Evolutionary conservation across 64 coral and sea anemone genomes (phyloP), one percentile per base, ranked within the genome.

Genomic region (Montipora capricornis): DNA sequence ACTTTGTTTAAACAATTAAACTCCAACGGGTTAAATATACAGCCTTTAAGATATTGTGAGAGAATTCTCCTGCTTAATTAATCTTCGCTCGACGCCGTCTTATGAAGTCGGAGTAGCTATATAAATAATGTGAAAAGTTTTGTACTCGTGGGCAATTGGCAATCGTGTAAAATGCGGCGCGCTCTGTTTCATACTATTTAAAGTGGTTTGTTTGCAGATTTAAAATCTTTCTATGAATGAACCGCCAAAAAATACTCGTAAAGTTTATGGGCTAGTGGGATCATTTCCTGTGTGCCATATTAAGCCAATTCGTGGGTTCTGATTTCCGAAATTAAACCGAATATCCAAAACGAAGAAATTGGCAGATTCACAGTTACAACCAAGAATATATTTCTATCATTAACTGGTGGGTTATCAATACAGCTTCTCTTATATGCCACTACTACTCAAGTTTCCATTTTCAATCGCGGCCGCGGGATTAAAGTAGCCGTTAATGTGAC

Each of bases 201-300:
- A 62, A 93, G 62, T 47, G 73, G 83, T 96, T 84, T 96, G 90
- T 96, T 92, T 93, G 90, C 82, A 92, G 87, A 90, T 66, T 89
- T 79, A 48, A 75, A 92, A 92, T 92, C 89, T 89, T 75, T 96
- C 62, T 84, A 76, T 48, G 82, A 59, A 60, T 71, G 68, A 89
- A 57, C 79, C 82, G 49, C 52, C 37, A 73, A 93, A 78, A 89
- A 83, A 13, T 93, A 96, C 91, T 86, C 87, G 77, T 44, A 24
- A 76, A 93, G 74, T 90, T 85, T 96, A 78, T 90, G 89, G 79
- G 74, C 55, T 81, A 91, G 84, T 79, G 44, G 37, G 60, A 90
- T 92, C 81, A 91, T 96, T 96, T 96, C 95, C 95, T 96, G 95
- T 90, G 66, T 87, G 61, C 80, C 67, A 88, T 96, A 93, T 93